Evolutionary conservation across 2,888 invertebrate genomes (phyloP).

Genomic region (Frankliniella intonsa): DNA sequence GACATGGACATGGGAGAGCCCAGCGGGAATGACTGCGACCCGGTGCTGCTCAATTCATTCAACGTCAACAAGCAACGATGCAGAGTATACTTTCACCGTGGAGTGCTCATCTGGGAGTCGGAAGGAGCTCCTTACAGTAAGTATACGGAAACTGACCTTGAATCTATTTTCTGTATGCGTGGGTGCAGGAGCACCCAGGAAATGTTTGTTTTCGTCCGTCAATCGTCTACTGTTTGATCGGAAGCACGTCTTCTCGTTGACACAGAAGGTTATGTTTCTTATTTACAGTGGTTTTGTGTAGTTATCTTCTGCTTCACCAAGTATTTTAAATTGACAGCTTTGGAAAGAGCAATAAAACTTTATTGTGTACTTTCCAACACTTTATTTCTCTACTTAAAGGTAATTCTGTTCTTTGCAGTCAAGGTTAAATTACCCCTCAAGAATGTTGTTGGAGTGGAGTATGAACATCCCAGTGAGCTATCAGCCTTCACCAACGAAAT

Average conservation of each 20-base stretch:
- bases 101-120: slow-evolving; percentile 60
- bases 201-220: background rate
- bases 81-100: slow-evolving; percentile 59
- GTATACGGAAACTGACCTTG: slow-evolving; percentile 38
- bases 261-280: no score
- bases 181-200: background rate
- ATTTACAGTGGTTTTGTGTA: background rate
- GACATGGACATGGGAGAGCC: slow-evolving; percentile 27
- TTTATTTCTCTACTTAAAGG: no score
- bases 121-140: slow-evolving; percentile 54
- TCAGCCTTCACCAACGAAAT: slow-evolving; percentile 42
- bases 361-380: no score
- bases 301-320: background rate
- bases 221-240: no score
- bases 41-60: slow-evolving; percentile 54
- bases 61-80: slow-evolving; percentile 57
- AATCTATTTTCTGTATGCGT: background rate
- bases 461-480: slow-evolving; percentile 47
- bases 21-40: slow-evolving; percentile 38
- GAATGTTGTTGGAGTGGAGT: slow-evolving; percentile 54
- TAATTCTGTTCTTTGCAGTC: slow-evolving; percentile 43
- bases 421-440: slow-evolving; percentile 54
- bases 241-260: no score
- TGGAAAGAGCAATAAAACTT: no score
- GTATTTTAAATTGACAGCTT: slow-evolving; percentile 19